A percentile compares a stretch with the other conserved stretches of the same genome.
Evolutionary conservation across 2,888 invertebrate species (phyloP).

Genomic region (Seladonia tumulorum): DNA sequence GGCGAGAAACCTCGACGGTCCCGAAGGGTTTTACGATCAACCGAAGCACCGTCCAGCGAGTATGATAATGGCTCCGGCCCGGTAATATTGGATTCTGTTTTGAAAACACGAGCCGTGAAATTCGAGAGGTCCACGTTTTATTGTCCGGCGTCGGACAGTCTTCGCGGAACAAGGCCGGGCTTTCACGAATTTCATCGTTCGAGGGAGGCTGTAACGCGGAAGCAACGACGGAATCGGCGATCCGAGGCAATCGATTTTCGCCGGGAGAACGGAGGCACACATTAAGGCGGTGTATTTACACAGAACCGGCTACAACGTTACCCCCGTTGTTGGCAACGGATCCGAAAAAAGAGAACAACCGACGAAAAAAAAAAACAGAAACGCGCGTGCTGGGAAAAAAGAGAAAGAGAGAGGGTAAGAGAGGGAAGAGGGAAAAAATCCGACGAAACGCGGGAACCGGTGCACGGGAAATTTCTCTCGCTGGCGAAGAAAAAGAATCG

Average conservation of each 20-base stretch:
- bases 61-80: constrained; percentile 61
- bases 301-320: constrained; percentile 33
- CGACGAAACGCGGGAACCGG: constrained; percentile 28
- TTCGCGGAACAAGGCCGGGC: constrained; percentile 65
- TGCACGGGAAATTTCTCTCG: constrained; percentile 54
- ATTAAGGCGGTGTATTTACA: constrained; percentile 35
- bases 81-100: constrained; percentile 75
- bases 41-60: constrained; percentile 25
- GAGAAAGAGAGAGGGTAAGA: background rate
- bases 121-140: constrained; percentile 65
- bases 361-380: background rate
- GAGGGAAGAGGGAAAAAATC: constrained; percentile 12
- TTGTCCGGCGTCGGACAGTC: constrained; percentile 52
- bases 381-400: background rate
- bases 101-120: constrained; percentile 76
- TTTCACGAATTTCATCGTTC: constrained; percentile 63
- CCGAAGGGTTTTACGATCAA: constrained; percentile 55
- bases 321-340: constrained; percentile 36
- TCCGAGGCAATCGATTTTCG: constrained; percentile 50
- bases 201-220: constrained; percentile 24
- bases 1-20: constrained; percentile 14
- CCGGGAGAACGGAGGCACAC: constrained; percentile 25
- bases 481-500: constrained; percentile 68
- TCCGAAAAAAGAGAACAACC: constrained; percentile 4
- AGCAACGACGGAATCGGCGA: constrained; percentile 38